phyloP scores from a whole-genome alignment of 2,888 invertebrate genomes.

The Folsomia candida region DNA sequence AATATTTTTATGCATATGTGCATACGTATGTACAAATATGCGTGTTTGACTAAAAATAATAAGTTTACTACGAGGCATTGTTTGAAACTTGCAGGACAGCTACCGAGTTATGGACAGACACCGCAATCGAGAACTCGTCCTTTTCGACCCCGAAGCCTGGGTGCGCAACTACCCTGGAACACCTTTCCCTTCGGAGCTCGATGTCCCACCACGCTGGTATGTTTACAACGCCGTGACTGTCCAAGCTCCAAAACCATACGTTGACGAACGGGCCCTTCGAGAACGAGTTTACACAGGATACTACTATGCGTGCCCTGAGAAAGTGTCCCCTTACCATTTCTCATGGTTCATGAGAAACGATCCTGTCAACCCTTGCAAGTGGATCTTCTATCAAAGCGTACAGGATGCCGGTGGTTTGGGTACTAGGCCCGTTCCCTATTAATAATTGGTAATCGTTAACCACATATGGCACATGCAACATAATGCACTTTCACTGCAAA shows the following conservation, averaged over 20 bases:
- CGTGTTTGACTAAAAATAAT: no score
- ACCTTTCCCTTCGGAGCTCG: slow-evolving; percentile 27
- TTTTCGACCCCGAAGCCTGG: slow-evolving; percentile 30
- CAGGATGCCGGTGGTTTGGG: slow-evolving; percentile 18
- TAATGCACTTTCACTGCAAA: no score
- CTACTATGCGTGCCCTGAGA: slow-evolving; percentile 31
- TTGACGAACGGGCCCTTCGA: not conserved
- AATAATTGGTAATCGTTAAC: not conserved
- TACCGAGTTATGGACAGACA: slow-evolving; percentile 20
- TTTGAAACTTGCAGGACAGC: slow-evolving; percentile 23
- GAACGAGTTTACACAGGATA: slow-evolving; percentile 24
- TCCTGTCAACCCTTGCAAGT: slow-evolving; percentile 26
- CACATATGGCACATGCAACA: no score
- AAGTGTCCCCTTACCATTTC: slow-evolving; percentile 25
- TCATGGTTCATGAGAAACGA: slow-evolving; percentile 18
- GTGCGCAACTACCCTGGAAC: slow-evolving; percentile 19
- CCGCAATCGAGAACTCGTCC: slow-evolving; percentile 17
- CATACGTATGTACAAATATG: no score
- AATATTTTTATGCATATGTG: no score
- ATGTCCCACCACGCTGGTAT: slow-evolving; percentile 28
- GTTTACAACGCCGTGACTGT: slow-evolving; percentile 33
- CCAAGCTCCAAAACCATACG: slow-evolving; percentile 29
- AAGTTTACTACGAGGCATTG: no score
- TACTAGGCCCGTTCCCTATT: not conserved
- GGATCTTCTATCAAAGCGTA: slow-evolving; percentile 30